Conservation (phyloP, 2,113 vertebrate genomes). For the Isurus oxyrinchus region DNA sequence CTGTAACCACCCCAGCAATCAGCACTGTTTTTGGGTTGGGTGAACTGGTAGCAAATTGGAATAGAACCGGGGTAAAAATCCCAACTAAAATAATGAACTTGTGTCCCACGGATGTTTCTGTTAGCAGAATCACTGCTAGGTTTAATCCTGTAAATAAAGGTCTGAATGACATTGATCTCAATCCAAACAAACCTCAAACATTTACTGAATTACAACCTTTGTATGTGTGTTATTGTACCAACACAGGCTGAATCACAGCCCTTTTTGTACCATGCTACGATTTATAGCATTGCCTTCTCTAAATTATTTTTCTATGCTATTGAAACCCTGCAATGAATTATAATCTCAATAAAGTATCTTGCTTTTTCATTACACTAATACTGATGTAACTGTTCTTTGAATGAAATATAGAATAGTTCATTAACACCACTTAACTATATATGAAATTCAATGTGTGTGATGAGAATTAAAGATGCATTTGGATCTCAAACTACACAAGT, state of each 20-base stretch:
- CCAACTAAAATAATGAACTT: background rate
- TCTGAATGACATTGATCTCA: background rate
- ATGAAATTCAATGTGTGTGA: background rate
- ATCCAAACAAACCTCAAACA: background rate
- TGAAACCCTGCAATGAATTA: background rate
- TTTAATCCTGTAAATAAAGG: conserved; percentile 30
- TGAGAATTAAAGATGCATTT: background rate
- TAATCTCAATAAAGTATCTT: background rate
- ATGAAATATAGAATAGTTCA: background rate
- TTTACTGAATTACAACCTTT: background rate
- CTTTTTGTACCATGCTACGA: background rate
- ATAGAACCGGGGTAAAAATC: background rate
- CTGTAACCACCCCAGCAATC: background rate
- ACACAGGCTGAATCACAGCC: background rate
- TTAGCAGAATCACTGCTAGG: background rate
- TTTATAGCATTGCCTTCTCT: background rate
- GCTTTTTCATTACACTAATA: background rate
- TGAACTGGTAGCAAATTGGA: background rate
- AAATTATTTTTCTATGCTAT: background rate
- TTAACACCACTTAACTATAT: background rate
- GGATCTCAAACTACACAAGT: background rate
- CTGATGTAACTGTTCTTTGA: background rate
- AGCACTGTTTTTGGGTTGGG: background rate
- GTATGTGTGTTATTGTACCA: background rate
- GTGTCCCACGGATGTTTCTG: conserved; percentile 3